Base-by-base conservation (phyloP, 2,113 vertebrate genomes). In the Fulica atra region DNA sequence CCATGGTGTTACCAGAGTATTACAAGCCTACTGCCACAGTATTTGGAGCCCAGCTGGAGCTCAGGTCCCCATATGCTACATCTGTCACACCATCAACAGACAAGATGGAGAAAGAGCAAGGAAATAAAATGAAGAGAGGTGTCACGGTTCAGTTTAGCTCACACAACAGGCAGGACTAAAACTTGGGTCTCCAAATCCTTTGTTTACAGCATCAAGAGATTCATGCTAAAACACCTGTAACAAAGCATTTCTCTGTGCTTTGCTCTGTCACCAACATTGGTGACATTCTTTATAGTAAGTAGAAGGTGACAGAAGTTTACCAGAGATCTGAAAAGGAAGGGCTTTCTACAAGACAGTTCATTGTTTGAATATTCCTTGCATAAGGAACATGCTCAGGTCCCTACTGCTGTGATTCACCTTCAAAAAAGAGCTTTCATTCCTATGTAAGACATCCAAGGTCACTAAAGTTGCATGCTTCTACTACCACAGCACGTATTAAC, bases 221-320 rank as follows among this genome's bases (percentile, higher is more conserved):
- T 9, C 12, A 9, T 7, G 14, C 40, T 63, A 81, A 70, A 72
- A 88, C 7, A 73, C 6, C 23, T 33, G 68, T 31, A 78, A 36
- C 16, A 18, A 91, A 77, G 59, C 11, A 76, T 40, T 35, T 71
- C 71, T 46, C 36, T 36, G 10, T 28, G 29, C 66, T 93, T 18
- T 0, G 0, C n/a, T 93, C 78, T 9, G 0, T 13, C 69, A 76
- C 42, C 57, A 51, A 9, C 0, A 0, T 2, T 42, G 20, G 17
- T 88, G 23, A 38, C 14, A 56, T 53, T 76, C 59, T 84, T 78
- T 56, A 38, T 29, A 71, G 31, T 21, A 83, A 84, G 20, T n/a
- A 71, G 25, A 86, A 83, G 40, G 14, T 61, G 19, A 42, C 74
- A 42, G n/a, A 92, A 61, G 38, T 68, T 89, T 36, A 87, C 19